Conservation (phyloP, 2,888 invertebrate species). For the Melipona bicolor region DNA sequence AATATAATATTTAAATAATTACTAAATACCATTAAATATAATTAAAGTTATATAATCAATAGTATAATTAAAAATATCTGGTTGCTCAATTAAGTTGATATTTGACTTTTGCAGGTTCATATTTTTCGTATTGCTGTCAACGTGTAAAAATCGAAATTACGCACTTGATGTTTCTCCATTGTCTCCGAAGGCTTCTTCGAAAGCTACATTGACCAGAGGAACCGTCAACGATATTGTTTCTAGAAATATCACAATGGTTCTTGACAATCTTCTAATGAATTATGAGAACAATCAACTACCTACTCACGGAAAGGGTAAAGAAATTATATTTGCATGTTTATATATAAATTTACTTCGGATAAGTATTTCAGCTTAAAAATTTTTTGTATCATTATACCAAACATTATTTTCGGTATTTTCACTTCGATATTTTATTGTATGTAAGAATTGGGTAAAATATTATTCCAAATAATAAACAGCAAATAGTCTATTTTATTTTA, state of each 20-base stretch:
- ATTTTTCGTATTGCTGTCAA: constrained; percentile 68
- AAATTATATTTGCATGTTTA: neutral
- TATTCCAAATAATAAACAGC: no score
- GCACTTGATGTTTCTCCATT: constrained; percentile 44
- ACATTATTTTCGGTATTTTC: no score
- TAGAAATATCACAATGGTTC: constrained; percentile 92
- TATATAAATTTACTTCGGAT: no score
- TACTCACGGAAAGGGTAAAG: constrained; percentile 93
- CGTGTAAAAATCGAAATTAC: constrained; percentile 68
- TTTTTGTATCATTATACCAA: no score
- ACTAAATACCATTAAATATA: no score
- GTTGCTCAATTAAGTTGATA: neutral
- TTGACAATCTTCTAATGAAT: constrained; percentile 94
- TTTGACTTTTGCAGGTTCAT: constrained; percentile 7
- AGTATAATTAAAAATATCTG: no score
- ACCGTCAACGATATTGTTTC: constrained; percentile 90
- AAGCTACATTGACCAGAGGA: constrained; percentile 81
- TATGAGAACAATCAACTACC: constrained; percentile 96
- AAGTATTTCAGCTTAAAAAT: no score
- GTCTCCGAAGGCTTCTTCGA: constrained; percentile 49
- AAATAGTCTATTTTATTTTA: no score
- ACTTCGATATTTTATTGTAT: no score
- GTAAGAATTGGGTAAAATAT: no score
- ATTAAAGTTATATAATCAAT: no score
- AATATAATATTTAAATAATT: no score